Evolutionary conservation across 2,797 vertebrate species (phyloP), one percentile per base, ranked within the genome.

Genomic region (Pseudocheirus occidentalis): DNA sequence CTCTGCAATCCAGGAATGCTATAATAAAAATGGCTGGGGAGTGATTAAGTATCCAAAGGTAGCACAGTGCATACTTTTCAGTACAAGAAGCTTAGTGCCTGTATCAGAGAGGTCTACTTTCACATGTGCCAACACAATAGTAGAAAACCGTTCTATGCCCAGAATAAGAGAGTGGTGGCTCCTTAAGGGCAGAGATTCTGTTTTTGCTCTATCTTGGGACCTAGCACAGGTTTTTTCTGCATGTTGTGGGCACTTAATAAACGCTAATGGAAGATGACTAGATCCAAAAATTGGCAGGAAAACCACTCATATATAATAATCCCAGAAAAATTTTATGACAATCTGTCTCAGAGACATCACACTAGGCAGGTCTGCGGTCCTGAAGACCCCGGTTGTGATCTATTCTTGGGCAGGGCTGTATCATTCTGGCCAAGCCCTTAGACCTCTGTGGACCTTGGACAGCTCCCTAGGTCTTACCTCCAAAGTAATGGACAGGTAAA

Each of bases 11-110:
- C 16, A 73, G 66, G 91, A 89, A 94, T 94, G 10, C 40, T 73
- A 56, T 91, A 94, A 57, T 90, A 87, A 93, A 95, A 94, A 95
- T 56, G 34, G 59, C 95, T 96, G 90, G 94, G 34, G 40, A 90
- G 34, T 5, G n/a, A 73, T 40, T 73, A n/a, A 73, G 2, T 40
- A 21, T 73, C 40, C 18, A 73, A 40, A 73, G n/a, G 18, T 40
- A 73, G 66, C 16, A 24, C 6, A 21, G 21, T 40, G n/a, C 3
- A 93, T 24, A 5, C 13, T 90, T 92, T 29, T 87, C 91, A 53
- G 93, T 27, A 90, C 34, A 92, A 95, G 81, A 13, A 96, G 81
- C 46, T 53, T 91, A 95, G 59, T 16, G 12, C 12, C 58, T 14
- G 34, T 1, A 92, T 4, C 34, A 0, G 28, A 93, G 56, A 94